These are phyloP conservation scores for Amiota communis DNA, from an alignment of 2,888 invertebrate species.

Conservation along the genomic window DNA sequence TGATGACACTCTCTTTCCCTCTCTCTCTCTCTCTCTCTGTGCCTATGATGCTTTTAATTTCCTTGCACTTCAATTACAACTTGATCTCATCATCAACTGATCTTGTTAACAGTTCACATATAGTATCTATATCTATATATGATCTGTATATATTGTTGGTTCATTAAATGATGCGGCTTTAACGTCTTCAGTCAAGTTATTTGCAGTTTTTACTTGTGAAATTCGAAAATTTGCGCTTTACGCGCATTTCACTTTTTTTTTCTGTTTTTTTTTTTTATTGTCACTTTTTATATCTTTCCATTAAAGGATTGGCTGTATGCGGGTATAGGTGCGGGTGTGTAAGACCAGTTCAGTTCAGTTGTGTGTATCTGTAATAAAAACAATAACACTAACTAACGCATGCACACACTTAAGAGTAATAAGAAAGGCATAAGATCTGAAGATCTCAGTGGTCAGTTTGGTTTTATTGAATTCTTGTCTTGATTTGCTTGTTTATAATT, in stretches of 20 bases:
- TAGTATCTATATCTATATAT: background rate
- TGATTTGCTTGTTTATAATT: too few species aligned
- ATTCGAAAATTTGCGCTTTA: background rate
- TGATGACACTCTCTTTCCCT: too few species aligned
- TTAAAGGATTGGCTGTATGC: constrained; percentile 10
- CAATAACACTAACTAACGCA: background rate
- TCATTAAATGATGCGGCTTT: background rate
- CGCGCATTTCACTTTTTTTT: too few species aligned
- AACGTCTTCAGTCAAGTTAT: constrained; percentile 19
- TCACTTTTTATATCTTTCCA: background rate
- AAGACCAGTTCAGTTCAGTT: background rate
- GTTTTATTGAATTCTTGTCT: too few species aligned
- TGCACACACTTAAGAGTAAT: background rate
- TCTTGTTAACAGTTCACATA: background rate
- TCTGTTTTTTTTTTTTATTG: too few species aligned
- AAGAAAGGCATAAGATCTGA: background rate
- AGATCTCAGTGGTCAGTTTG: background rate
- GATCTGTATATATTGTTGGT: too few species aligned
- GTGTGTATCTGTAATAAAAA: background rate
- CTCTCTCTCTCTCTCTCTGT: too few species aligned
- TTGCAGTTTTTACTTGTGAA: constrained; percentile 18
- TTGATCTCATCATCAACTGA: background rate
- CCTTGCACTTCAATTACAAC: constrained; percentile 2
- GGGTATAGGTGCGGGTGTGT: background rate
- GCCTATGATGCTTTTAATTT: background rate